A percentile compares a stretch with the other conserved stretches of the same genome.
Conservation (phyloP, 2,797 vertebrate species). For the Ataeniobius toweri region DNA sequence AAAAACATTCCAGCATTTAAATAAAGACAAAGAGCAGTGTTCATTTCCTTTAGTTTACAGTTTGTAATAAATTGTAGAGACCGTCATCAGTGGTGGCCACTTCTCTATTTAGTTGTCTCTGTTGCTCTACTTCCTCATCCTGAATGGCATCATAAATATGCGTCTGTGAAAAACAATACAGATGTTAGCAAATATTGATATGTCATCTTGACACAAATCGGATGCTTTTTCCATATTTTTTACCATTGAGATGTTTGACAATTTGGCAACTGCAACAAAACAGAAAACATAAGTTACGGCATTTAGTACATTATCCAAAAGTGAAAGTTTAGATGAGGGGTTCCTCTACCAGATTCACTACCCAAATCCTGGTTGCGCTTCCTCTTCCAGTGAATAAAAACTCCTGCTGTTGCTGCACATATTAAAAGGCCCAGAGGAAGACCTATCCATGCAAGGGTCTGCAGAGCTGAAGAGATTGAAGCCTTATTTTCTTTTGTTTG, state of each 20-base stretch:
- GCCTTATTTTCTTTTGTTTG: neutral
- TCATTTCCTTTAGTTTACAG: slow-evolving; percentile 48
- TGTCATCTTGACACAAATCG: neutral
- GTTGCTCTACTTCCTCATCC: slow-evolving; percentile 28
- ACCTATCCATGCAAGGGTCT: slow-evolving; percentile 32
- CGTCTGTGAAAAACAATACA: slow-evolving; percentile 36
- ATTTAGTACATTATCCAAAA: neutral
- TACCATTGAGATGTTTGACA: slow-evolving; percentile 50
- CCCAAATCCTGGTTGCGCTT: slow-evolving; percentile 41
- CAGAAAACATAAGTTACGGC: neutral
- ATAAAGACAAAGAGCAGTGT: neutral
- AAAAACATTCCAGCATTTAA: neutral
- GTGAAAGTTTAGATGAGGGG: neutral
- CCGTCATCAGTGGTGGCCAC: slow-evolving; percentile 9
- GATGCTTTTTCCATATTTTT: slow-evolving; percentile 2
- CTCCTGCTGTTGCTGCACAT: slow-evolving; percentile 27
- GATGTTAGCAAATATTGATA: neutral
- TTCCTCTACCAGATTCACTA: slow-evolving; percentile 17
- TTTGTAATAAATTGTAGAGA: slow-evolving; percentile 65
- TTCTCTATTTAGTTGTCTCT: slow-evolving; percentile 10
- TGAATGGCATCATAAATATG: slow-evolving; percentile 52
- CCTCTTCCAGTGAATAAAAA: slow-evolving; percentile 50
- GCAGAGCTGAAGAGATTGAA: slow-evolving; percentile 35
- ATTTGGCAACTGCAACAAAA: slow-evolving; percentile 44
- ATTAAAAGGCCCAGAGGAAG: slow-evolving; percentile 45